Evolutionary conservation across 2,888 invertebrate genomes (phyloP), one percentile per base, ranked within the genome.

Genomic region (Lumbricus terrestris): DNA sequence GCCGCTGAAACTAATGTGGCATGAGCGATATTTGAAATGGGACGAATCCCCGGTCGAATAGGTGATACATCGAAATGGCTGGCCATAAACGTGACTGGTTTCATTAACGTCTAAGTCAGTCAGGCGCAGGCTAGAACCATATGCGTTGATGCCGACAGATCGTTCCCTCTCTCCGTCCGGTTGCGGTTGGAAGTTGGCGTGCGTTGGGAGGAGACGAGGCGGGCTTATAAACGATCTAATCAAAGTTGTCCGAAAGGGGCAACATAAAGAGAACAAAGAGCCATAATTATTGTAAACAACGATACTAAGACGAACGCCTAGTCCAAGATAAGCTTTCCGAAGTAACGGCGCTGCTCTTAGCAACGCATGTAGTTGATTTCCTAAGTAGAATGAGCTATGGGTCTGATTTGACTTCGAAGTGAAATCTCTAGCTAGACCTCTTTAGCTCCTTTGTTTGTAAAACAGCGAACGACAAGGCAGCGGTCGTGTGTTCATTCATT

Each of bases 1-100:
- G 69, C 69, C 69, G 69, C 69, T 69, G n/a, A n/a, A 69, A 69
- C 69, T n/a, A 69, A 69, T 69, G 69, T n/a, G 69, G 69, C 69
- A n/a, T 69, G n/a, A 69, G n/a, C 69, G 69, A 69, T 69, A 69
- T 69, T 69, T 69, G 69, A 69, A 69, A 69, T 23, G 11, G 69
- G 69, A 16, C 11, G n/a, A 11, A 47, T 40, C 16, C 40, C 40
- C 40, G 40, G 13, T 16, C 40, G 40, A 20, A 47, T 47, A 69
- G 69, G 29, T 69, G 29, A 69, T 69, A 29, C 69, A 69, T 69
- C 69, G 69, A 69, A 69, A 69, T 69, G 69, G 69, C 8, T 1
- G 69, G 69, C 69, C 69, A 69, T 69, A 69, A 69, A 69, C 69
- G 69, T 69, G 69, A 69, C 69, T 8, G n/a, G 69, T 69, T 69